These are phyloP conservation scores for Hippocampus barbouri DNA, from an alignment of 2,113 vertebrate genomes.

Conservation along the genomic window DNA sequence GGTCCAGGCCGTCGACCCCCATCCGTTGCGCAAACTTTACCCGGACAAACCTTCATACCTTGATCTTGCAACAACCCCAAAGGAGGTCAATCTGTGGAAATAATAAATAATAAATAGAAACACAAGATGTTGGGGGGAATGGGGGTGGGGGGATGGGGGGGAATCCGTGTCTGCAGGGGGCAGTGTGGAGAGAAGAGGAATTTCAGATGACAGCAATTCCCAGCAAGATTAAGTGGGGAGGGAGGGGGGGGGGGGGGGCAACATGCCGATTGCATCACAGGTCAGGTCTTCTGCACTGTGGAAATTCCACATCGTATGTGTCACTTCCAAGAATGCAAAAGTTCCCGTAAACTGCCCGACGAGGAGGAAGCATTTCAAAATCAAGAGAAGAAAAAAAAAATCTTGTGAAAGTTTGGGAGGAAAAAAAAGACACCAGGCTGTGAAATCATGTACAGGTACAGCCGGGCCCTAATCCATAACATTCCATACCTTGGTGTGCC, in stretches of 20 bases:
- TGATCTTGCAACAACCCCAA: neutral
- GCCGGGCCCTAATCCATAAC: too few relatives aligned
- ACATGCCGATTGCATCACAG: neutral
- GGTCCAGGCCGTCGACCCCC: slow-evolving; percentile 57
- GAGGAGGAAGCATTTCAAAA: neutral
- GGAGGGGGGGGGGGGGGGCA: too few relatives aligned
- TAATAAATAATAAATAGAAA: neutral
- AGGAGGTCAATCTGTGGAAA: neutral
- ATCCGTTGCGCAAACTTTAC: slow-evolving; percentile 37
- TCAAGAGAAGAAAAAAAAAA: too few relatives aligned
- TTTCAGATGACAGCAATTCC: neutral
- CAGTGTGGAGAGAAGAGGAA: neutral
- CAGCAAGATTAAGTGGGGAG: neutral
- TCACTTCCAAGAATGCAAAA: neutral
- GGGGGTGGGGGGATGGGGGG: too few relatives aligned
- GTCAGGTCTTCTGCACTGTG: neutral
- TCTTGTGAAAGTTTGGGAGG: too few relatives aligned
- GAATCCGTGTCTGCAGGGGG: neutral
- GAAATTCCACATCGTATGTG: neutral
- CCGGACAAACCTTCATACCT: neutral
- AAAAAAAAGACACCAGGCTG: too few relatives aligned
- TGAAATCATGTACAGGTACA: too few relatives aligned
- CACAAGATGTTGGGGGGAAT: too few relatives aligned
- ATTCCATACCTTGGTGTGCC: too few relatives aligned
- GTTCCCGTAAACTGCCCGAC: neutral